phyloP scores from a whole-genome alignment of 2,797 vertebrate genomes.

The Pangasius sanitwongsei region DNA sequence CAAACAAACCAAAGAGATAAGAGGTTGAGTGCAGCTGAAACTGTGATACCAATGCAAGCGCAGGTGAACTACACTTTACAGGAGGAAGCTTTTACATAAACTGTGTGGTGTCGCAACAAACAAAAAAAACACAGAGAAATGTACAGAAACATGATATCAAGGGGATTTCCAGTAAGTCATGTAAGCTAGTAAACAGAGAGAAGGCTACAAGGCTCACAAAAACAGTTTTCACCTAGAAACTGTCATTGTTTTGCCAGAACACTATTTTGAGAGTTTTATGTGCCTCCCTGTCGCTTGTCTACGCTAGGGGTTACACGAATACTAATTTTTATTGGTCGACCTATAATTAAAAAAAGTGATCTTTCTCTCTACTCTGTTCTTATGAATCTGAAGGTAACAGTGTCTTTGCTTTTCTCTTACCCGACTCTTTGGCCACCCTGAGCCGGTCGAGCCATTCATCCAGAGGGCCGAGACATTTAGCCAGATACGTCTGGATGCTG shows the following conservation, averaged over 20 bases:
- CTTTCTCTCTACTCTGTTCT: not conserved
- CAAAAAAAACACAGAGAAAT: too few relatives aligned
- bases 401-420: slow-evolving; percentile 65
- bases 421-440: slow-evolving; percentile 83
- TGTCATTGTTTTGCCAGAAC: not conserved
- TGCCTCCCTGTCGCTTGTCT: not conserved
- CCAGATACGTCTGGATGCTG: slow-evolving; percentile 91
- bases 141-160: not conserved
- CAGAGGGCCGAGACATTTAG: slow-evolving; percentile 91
- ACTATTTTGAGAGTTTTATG: not conserved
- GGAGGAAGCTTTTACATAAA: not conserved
- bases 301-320: not conserved
- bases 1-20: slow-evolving; percentile 43
- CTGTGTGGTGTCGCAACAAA: too few relatives aligned
- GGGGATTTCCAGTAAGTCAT: not conserved
- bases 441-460: slow-evolving; percentile 90
- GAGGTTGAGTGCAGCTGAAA: slow-evolving; percentile 17
- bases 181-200: not conserved
- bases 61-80: not conserved
- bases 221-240: not conserved
- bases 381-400: not conserved
- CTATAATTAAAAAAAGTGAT: not conserved
- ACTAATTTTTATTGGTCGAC: not conserved
- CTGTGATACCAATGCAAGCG: not conserved
- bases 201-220: not conserved